These are phyloP conservation scores for Cephus rjabovi DNA, from an alignment of 2,888 invertebrate species.

Conservation along the genomic window DNA sequence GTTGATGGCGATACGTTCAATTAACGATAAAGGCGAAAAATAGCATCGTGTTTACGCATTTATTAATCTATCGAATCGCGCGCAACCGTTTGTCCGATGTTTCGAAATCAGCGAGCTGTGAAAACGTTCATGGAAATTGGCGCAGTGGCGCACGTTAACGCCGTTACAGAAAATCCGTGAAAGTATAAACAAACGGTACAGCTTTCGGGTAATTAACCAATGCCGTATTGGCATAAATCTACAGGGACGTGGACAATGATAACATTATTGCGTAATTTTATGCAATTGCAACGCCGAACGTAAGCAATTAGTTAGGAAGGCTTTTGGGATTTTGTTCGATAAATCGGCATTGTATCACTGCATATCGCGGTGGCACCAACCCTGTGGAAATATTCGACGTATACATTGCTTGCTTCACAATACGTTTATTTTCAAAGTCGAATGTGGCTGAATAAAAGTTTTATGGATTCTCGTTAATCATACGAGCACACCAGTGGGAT, in stretches of 20 bases:
- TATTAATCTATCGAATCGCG: not conserved
- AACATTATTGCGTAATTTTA: conserved; percentile 41
- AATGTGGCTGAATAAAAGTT: not conserved
- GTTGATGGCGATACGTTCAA: not conserved
- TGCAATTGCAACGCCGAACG: conserved; percentile 12
- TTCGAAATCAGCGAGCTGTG: conserved; percentile 18
- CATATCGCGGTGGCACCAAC: not conserved
- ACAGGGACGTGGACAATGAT: conserved; percentile 30
- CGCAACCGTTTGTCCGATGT: not conserved
- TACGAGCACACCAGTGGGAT: not conserved
- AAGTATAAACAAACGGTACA: conserved; percentile 39
- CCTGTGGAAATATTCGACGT: not conserved
- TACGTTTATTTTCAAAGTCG: not conserved
- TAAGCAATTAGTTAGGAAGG: conserved; percentile 5
- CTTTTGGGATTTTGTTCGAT: conserved; percentile 1
- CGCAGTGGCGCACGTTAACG: conserved; percentile 24
- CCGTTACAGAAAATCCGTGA: conserved; percentile 31
- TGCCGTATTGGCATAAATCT: conserved; percentile 8
- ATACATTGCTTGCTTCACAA: not conserved
- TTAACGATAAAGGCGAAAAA: not conserved
- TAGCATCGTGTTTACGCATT: not conserved
- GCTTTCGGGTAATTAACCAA: conserved; percentile 34
- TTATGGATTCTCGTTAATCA: not conserved
- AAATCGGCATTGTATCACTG: not conserved
- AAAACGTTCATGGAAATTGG: conserved; percentile 41